Evolutionary conservation across 2,888 invertebrate species (phyloP).

Genomic region (Sphecodes monilicornis): DNA sequence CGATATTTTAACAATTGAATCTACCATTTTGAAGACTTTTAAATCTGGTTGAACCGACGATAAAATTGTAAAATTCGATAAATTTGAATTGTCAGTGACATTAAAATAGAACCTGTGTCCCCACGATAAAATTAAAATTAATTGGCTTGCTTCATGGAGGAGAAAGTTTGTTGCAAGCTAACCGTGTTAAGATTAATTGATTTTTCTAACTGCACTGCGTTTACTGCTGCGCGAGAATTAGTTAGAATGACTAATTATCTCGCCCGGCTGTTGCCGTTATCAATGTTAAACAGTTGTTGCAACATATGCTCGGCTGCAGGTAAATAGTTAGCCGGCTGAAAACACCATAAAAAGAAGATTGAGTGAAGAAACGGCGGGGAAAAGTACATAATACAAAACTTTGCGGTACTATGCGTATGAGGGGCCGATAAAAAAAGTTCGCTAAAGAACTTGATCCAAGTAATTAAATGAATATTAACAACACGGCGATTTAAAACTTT

Average conservation of each 20-base stretch:
- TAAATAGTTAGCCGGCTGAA: neutral
- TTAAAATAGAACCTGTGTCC: neutral
- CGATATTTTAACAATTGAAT: too few relatives aligned
- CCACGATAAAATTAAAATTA: neutral
- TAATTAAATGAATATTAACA: constrained; percentile 18
- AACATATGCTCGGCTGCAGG: neutral
- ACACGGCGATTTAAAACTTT: neutral
- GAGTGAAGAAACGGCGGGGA: neutral
- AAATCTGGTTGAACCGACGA: too few relatives aligned
- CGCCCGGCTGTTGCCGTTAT: neutral
- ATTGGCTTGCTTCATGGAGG: neutral
- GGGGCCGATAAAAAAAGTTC: neutral
- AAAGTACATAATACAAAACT: neutral
- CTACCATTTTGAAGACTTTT: too few relatives aligned
- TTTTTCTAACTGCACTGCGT: neutral
- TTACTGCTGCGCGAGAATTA: neutral
- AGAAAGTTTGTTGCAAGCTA: neutral
- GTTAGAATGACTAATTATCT: neutral
- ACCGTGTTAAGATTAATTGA: neutral
- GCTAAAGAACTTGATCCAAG: neutral
- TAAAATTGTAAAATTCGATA: too few relatives aligned
- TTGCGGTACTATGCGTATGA: neutral
- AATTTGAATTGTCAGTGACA: too few relatives aligned
- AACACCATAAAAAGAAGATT: neutral
- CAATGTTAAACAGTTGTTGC: neutral